A percentile compares a stretch with the other conserved stretches of the same genome.
Evolutionary conservation across 2,797 vertebrate species (phyloP).

Genomic region (Amazonetta brasiliensis): DNA sequence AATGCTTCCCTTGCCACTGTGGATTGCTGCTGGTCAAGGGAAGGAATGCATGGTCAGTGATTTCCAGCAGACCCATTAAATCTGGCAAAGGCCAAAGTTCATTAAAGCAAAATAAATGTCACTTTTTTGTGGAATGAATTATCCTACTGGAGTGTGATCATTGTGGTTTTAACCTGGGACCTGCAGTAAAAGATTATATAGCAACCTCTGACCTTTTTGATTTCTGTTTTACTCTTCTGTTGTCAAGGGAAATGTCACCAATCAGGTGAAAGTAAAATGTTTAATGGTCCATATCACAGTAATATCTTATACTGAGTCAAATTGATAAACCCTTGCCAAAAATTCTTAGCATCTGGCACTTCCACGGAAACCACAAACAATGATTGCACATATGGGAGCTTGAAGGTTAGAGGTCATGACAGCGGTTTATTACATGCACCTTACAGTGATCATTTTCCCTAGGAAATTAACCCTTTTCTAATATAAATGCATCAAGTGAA

Average conservation of each 20-base stretch:
- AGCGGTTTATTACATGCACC: conserved; percentile 77
- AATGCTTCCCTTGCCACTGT: background rate
- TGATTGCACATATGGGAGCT: conserved; percentile 71
- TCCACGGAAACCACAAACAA: conserved; percentile 40
- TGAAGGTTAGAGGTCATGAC: conserved; percentile 71
- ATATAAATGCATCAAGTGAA: conserved; percentile 38
- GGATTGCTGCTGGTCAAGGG: background rate
- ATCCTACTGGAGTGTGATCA: conserved; percentile 70
- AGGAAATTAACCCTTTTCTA: conserved; percentile 50
- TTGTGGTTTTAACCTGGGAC: conserved; percentile 76
- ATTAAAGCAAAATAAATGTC: conserved; percentile 72
- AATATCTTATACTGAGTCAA: conserved; percentile 52
- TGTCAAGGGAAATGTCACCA: conserved; percentile 52
- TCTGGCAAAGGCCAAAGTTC: conserved; percentile 65
- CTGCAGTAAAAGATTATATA: conserved; percentile 70
- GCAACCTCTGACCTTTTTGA: conserved; percentile 74
- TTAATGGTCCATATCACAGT: conserved; percentile 57
- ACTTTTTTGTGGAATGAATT: conserved; percentile 53
- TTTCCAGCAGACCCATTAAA: background rate
- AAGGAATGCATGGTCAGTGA: conserved; percentile 11
- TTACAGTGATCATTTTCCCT: conserved; percentile 68
- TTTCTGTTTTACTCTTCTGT: conserved; percentile 61
- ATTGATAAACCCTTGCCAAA: conserved; percentile 68
- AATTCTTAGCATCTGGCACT: conserved; percentile 60
- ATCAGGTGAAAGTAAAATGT: conserved; percentile 65